Base-by-base conservation (phyloP, 1,140 invertebrate species). In the Caligus rogercresseyi region DNA sequence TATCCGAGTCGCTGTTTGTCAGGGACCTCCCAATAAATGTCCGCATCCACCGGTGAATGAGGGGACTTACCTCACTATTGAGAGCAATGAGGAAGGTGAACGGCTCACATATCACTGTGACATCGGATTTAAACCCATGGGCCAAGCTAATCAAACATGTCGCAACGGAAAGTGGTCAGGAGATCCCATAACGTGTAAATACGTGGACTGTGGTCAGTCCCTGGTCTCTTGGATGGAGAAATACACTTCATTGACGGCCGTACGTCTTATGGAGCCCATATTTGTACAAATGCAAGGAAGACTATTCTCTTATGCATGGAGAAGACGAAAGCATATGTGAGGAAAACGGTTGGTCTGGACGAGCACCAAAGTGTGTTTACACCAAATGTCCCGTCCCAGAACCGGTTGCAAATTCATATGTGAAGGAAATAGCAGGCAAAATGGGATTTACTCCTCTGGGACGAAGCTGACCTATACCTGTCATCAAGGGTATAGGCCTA, bases 121-220 rank as follows among this genome's bases (percentile, higher is more conserved):
- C 0, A 78, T 81, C 66, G 91, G 88, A 4, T 83, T 87, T 69
- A 84, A 83, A 77, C 73, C 93, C 0, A 69, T 85, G n/a, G 89
- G 89, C 52, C 76, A 80, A 54, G 74, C 75, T 51, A 79, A 72
- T 16, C 78, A 87, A 66, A 79, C 74, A 1, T 94, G 90, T 71
- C 76, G 77, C 20, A 80, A 80, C 68, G 88, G 88, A 14, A 83
- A 86, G 67, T 93, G 88, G 88, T 83, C 81, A 54, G 85, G 83
- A 14, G 67, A 71, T 1, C 78, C 87, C 1, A 86, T 87, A 1
- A 79, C 79, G 53, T 92, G 89, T 72, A 86, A 87, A 81, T 89
- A 86, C 90, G 78, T 95, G 53, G 86, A 93, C 68, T 95, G 91
- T 72, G 89, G 87, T 4, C 82, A 85, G 54, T 52, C 65, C 31